These are phyloP conservation scores for Chymomyza amoena DNA, from an alignment of 2,888 invertebrate species.

Conservation along the genomic window DNA sequence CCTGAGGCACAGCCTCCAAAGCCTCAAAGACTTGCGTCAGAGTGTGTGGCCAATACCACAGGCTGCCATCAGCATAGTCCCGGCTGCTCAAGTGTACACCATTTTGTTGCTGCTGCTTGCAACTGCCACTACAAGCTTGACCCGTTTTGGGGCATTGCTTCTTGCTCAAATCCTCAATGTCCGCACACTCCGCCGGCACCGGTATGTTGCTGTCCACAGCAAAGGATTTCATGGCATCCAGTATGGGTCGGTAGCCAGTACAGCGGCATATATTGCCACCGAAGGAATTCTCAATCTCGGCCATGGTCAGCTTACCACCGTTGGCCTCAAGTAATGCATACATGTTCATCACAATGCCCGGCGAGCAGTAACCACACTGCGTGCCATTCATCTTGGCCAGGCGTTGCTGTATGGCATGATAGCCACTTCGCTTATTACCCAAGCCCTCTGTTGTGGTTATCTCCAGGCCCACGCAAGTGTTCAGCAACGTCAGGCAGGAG, in stretches of 20 bases:
- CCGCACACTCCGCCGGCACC: slow-evolving; percentile 79
- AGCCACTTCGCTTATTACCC: slow-evolving; percentile 83
- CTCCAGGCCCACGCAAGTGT: slow-evolving; percentile 84
- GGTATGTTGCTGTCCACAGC: slow-evolving; percentile 82
- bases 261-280: slow-evolving; percentile 90
- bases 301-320: slow-evolving; percentile 80
- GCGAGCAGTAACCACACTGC: slow-evolving; percentile 88
- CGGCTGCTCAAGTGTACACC: slow-evolving; percentile 14
- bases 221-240: slow-evolving; percentile 88
- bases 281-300: slow-evolving; percentile 87
- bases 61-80: slow-evolving; percentile 60
- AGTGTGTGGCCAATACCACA: slow-evolving; percentile 72
- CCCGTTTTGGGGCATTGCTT: slow-evolving; percentile 79
- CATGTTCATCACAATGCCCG: slow-evolving; percentile 89
- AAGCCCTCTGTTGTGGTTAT: slow-evolving; percentile 87
- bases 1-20: slow-evolving; percentile 71
- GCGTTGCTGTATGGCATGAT: slow-evolving; percentile 84
- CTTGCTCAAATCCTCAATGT: slow-evolving; percentile 77
- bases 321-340: slow-evolving; percentile 80
- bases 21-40: slow-evolving; percentile 58
- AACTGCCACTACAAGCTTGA: slow-evolving; percentile 73
- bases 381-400: slow-evolving; percentile 85
- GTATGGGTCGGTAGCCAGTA: slow-evolving; percentile 88
- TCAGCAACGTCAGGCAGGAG: slow-evolving; percentile 84
- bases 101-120: slow-evolving; percentile 47